Evolutionary conservation across 2,797 vertebrate genomes (phyloP), one percentile per base, ranked within the genome.

Genomic region (Loris lydekkerianus): DNA sequence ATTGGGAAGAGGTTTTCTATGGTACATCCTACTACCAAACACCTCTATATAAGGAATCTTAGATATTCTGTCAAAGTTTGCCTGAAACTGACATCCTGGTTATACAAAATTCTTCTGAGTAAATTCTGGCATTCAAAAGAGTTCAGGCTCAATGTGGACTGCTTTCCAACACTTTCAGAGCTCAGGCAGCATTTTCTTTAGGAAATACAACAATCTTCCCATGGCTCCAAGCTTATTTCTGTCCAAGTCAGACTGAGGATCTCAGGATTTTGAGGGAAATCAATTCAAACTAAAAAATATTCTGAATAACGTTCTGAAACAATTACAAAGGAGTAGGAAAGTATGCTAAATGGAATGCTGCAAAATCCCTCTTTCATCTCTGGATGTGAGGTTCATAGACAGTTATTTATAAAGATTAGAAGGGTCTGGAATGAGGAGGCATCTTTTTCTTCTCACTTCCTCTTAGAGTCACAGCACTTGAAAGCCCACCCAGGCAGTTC

Each of bases 81-180:
- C 81, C 70, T 80, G 21, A 58, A 58, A 80, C 4, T 37, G 75
- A 65, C 37, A 49, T 61, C 21, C 25, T 43, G 37, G 2, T 40
- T 31, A 80, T 43, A 7, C 2, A 81, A 29, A 63, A 2, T 15
- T 86, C 17, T 61, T 65, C 40, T 49, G 27, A 69, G 11, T 46
- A 37, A 6, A 78, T 10, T 23, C 20, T 6, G 29, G 7, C 53
- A 63, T 1, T 56, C 4, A 37, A 21, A 46, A 40, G 4, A 56
- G 1, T 40, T 53, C 10, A 46, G 17, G 49, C 37, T 43, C 31
- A 46, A n/a, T 2, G 9, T 1, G 0, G 0, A 65, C 5, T 53
- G 21, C 61, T 75, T 69, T 20, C 21, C 2, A 61, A n/a, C 8
- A 67, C 3, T 37, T 85, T 85, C 13, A 70, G 46, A 56, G 15